Evolutionary conservation across 2,113 vertebrate species (phyloP).

Genomic region (Tetraodon nigroviridis): DNA sequence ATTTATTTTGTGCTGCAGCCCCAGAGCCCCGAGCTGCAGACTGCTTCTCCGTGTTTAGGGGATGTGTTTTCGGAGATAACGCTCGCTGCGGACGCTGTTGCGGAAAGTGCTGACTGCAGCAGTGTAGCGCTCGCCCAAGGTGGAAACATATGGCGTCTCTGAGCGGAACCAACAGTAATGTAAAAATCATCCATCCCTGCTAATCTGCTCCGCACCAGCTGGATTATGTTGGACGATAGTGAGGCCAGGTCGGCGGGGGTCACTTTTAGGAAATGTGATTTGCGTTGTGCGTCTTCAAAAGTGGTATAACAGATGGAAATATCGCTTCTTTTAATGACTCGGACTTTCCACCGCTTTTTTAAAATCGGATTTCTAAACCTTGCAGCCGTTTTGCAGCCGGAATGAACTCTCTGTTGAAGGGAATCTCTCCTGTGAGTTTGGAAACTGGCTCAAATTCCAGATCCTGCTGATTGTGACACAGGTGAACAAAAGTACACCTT

Average conservation of each 20-base stretch:
- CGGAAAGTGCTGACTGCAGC: constrained; percentile 63
- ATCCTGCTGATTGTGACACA: not conserved
- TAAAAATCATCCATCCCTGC: constrained; percentile 52
- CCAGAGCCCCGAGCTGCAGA: constrained; percentile 9
- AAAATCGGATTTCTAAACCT: not conserved
- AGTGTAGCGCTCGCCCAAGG: constrained; percentile 46
- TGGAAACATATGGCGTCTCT: constrained; percentile 68
- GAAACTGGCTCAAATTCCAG: too few relatives aligned
- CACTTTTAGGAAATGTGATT: constrained; percentile 1
- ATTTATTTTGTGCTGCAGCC: constrained; percentile 2
- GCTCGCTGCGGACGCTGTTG: constrained; percentile 34
- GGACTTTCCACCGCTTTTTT: not conserved
- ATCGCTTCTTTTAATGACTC: too few relatives aligned
- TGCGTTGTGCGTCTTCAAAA: not conserved
- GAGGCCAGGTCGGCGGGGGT: constrained; percentile 11
- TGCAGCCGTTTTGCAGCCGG: not conserved
- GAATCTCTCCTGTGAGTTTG: too few relatives aligned
- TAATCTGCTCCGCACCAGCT: constrained; percentile 48
- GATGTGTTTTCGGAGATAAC: constrained; percentile 32
- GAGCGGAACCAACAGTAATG: constrained; percentile 62
- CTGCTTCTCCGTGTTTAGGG: constrained; percentile 31
- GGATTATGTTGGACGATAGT: constrained; percentile 37
- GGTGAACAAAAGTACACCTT: too few relatives aligned
- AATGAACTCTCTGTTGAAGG: not conserved
- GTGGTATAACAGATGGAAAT: too few relatives aligned